phyloP scores from a whole-genome alignment of 2,797 vertebrate genomes.

The Taenioides sp. region DNA sequence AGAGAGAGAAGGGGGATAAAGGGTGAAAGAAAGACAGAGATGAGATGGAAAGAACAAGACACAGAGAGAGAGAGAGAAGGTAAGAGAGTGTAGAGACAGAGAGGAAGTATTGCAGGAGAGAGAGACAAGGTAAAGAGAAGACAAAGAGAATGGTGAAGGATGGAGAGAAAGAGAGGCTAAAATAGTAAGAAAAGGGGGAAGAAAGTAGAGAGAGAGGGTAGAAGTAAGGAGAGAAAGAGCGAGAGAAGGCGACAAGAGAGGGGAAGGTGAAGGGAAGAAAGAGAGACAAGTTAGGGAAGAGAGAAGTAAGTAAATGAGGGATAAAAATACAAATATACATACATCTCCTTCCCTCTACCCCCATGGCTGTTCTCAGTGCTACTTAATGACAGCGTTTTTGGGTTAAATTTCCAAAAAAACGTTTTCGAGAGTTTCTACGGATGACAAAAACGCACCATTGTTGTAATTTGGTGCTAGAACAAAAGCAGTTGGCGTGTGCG shows the following conservation, averaged over 20 bases:
- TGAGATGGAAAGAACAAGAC: background rate
- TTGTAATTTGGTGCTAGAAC: background rate
- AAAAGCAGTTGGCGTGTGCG: background rate
- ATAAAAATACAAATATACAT: no score
- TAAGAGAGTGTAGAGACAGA: background rate
- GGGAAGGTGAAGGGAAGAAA: conserved; percentile 9
- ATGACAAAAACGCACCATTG: background rate
- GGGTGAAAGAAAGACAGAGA: background rate
- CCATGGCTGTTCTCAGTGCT: no score
- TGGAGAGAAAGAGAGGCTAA: background rate
- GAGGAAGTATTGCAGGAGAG: background rate
- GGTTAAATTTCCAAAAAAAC: no score
- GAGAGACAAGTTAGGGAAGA: background rate
- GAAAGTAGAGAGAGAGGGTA: conserved; percentile 10
- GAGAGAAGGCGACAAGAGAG: conserved; percentile 18
- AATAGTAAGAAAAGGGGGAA: conserved; percentile 3
- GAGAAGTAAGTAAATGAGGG: conserved; percentile 13
- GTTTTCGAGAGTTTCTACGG: background rate
- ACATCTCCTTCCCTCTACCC: no score
- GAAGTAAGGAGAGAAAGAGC: conserved; percentile 2
- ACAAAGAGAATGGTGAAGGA: background rate
- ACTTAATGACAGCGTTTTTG: no score
- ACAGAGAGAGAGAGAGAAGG: background rate
- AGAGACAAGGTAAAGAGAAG: background rate
- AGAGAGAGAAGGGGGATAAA: background rate